Base-by-base conservation (phyloP, 1,140 invertebrate species). In the Zaprionus vittiger region DNA sequence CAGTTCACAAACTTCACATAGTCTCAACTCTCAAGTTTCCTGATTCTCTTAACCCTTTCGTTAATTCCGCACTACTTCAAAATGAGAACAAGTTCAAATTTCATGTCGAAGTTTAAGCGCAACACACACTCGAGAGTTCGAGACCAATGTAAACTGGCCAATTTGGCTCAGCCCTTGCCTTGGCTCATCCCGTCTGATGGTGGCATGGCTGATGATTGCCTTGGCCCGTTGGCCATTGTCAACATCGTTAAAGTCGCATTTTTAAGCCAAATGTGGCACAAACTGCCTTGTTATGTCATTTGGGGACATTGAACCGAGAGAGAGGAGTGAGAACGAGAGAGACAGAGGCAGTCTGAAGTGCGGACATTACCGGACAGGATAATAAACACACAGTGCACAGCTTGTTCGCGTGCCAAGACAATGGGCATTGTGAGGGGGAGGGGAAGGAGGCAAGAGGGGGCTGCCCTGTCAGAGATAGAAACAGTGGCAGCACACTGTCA, bases 171-270 rank as follows among this genome's bases (percentile, higher is more conserved):
- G 31, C 60, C 68, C 49, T 71, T 59, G 55, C 54, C 52, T 26
- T 68, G 67, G 59, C 31, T 71, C 61, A 47, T 66, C 22, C 47
- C 26, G 37, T 22, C 9, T 26, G 52, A 1, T 55, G n/a, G 14
- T 59, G 37, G n/a, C 47, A 22, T 44, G n/a, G 41, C 47, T 11
- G 47, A 52, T 52, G 47, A 24, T 12, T 17, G 22, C 28, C 22
- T 15, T 26, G 22, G 22, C 44, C 57, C 14, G 34, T n/a, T 63
- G 66, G 44, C 34, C 65, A 74, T 74, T 49, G 65, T 62, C 65
- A 63, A 77, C 77, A 78, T 83, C 84, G 81, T 89, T 87, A 84
- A 89, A 87, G 79, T 90, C 84, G 71, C 81, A 87, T 87, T 89
- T 89, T 89, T 76, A 73, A 84, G 71, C 73, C 80, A 83, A 87